These are phyloP conservation scores for Yoshiicerus persimilis DNA, from an alignment of 1,140 invertebrate species.

Conservation along the genomic window DNA sequence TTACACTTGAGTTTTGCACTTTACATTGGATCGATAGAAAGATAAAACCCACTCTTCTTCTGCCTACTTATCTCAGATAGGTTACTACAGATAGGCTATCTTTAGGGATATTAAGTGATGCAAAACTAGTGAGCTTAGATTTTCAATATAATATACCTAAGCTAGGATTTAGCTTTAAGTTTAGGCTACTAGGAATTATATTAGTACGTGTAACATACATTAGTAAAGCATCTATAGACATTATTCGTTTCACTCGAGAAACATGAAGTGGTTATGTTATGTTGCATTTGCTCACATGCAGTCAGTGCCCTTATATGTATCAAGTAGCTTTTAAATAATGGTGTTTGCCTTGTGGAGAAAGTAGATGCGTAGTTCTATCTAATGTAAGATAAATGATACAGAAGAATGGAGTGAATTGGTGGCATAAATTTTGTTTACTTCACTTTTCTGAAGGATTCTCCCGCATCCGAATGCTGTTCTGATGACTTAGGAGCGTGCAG, in stretches of 20 bases:
- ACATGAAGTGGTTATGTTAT: background rate
- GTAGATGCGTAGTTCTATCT: background rate
- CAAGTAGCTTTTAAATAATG: background rate
- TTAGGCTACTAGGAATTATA: background rate
- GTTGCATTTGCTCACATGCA: background rate
- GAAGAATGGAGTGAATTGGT: constrained; percentile 21
- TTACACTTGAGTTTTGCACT: background rate
- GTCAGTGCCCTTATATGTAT: background rate
- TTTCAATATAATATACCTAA: too few species aligned
- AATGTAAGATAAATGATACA: constrained; percentile 13
- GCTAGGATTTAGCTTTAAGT: too few species aligned
- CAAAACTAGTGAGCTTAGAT: too few species aligned
- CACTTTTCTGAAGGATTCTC: constrained; percentile 61
- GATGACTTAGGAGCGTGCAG: constrained; percentile 73
- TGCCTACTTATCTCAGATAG: too few species aligned
- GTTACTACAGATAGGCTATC: background rate
- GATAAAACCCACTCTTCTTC: background rate
- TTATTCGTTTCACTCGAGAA: background rate
- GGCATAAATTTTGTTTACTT: constrained; percentile 26
- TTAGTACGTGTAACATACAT: background rate
- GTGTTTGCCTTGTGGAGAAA: background rate
- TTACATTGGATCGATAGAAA: background rate
- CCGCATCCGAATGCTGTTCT: constrained; percentile 65
- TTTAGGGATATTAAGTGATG: background rate
- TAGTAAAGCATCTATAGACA: background rate